Percentiles rank a stretch among this genome's conserved stretches.
These are phyloP conservation scores for Ranitomeya variabilis DNA, from an alignment of 2,113 vertebrate species.

Conservation along the genomic window DNA sequence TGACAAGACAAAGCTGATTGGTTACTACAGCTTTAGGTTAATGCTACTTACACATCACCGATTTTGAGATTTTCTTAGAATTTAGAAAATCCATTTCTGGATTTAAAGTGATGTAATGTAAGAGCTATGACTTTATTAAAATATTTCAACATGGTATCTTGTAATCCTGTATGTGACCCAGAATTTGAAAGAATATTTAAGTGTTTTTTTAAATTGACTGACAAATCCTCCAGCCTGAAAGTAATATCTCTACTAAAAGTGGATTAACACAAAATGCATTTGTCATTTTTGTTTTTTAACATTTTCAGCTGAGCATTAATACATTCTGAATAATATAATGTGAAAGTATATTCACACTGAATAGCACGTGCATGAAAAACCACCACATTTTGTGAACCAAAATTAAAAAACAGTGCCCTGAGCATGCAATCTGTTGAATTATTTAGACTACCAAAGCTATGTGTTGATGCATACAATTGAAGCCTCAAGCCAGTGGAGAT, in stretches of 20 bases:
- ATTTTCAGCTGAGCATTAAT: conserved; percentile 3
- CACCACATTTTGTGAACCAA: conserved; percentile 17
- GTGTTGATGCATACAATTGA: conserved; percentile 37
- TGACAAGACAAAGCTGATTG: not conserved
- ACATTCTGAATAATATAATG: conserved; percentile 12
- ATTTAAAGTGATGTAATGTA: not conserved
- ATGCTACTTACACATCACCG: not conserved
- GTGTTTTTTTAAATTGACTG: conserved; percentile 6
- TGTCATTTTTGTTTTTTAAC: conserved; percentile 29
- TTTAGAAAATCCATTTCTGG: not conserved
- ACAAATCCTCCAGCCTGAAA: not conserved
- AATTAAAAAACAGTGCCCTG: conserved; percentile 42
- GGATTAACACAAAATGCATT: conserved; percentile 17
- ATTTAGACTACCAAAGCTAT: conserved; percentile 43
- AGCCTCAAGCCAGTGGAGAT: conserved; percentile 38
- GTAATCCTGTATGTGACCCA: conserved; percentile 18
- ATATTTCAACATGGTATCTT: not conserved
- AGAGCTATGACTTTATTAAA: not conserved
- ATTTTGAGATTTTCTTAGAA: not conserved
- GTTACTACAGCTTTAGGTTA: not conserved
- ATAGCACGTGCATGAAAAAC: conserved; percentile 18
- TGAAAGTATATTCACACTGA: conserved; percentile 22
- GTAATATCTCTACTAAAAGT: not conserved
- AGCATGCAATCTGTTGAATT: conserved; percentile 41
- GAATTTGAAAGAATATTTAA: not conserved